Conservation (phyloP, 2,113 vertebrate genomes). For the Oxyura jamaicensis region DNA sequence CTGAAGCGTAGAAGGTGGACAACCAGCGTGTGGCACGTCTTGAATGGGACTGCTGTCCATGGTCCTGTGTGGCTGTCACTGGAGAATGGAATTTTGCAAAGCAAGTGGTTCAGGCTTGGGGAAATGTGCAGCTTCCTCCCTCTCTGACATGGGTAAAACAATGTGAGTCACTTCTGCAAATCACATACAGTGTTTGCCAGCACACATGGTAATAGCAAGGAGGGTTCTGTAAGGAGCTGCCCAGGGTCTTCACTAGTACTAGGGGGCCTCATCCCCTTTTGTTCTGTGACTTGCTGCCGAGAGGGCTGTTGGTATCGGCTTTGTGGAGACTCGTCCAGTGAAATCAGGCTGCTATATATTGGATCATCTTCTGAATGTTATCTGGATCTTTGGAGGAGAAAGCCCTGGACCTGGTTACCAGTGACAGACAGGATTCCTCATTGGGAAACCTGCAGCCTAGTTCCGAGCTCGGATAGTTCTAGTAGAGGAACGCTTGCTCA, state of each 20-base stretch:
- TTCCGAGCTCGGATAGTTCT: not conserved
- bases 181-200: rapidly evolving
- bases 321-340: not conserved
- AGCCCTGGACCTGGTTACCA: not conserved
- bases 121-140: rapidly evolving
- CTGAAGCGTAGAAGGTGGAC: no score
- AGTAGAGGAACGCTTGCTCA: not conserved
- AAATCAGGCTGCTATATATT: not conserved
- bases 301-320: not conserved
- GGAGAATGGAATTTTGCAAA: not conserved
- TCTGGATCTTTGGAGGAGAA: not conserved
- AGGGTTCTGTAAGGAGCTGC: rapidly evolving
- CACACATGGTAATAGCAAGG: rapidly evolving
- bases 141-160: rapidly evolving
- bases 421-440: not conserved
- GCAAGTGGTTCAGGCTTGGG: not conserved
- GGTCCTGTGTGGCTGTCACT: slow-evolving; percentile 12
- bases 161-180: rapidly evolving
- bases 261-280: rapidly evolving
- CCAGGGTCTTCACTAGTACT: rapidly evolving
- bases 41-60: slow-evolving; percentile 54
- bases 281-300: not conserved
- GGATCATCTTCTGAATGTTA: not conserved
- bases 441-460: not conserved
- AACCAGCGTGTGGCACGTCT: no score